Percentiles rank a stretch among this genome's conserved stretches.
Conservation (phyloP, 2,797 vertebrate species). For the Spatula clypeata region DNA sequence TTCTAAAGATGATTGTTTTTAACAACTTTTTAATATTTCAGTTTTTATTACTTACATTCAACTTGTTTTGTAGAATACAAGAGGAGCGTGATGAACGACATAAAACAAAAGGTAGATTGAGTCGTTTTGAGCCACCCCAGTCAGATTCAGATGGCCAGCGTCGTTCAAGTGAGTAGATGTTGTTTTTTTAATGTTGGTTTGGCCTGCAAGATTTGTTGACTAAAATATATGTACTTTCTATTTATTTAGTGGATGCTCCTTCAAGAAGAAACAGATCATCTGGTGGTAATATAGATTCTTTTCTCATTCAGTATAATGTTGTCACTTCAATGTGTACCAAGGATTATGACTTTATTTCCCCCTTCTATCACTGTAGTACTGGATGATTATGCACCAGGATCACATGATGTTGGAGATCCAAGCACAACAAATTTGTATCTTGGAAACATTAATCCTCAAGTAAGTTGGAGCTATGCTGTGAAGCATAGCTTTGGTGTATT, state of each 20-base stretch:
- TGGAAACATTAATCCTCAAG: slow-evolving; percentile 99
- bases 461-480: slow-evolving; percentile 60
- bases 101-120: slow-evolving; percentile 96
- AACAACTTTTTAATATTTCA: not conserved
- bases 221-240: slow-evolving; percentile 81
- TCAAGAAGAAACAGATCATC: slow-evolving; percentile 98
- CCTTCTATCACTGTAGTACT: slow-evolving; percentile 84
- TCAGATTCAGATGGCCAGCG: slow-evolving; percentile 92
- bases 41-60: not conserved
- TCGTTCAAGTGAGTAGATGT: slow-evolving; percentile 90
- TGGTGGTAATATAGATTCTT: slow-evolving; percentile 93
- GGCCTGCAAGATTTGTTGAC: slow-evolving; percentile 78
- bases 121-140: slow-evolving; percentile 95
- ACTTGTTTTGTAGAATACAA: slow-evolving; percentile 90
- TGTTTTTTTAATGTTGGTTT: slow-evolving; percentile 46
- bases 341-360: slow-evolving; percentile 53
- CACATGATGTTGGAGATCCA: slow-evolving; percentile 98
- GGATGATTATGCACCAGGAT: slow-evolving; percentile 97
- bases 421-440: slow-evolving; percentile 98
- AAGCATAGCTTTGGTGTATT: not conserved
- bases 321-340: slow-evolving; percentile 62
- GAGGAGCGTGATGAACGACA: slow-evolving; percentile 98
- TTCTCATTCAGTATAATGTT: slow-evolving; percentile 39
- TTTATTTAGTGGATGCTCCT: slow-evolving; percentile 95
- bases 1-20: not conserved